phyloP scores from a whole-genome alignment of 2,797 vertebrate genomes.

The Erethizon dorsatum region DNA sequence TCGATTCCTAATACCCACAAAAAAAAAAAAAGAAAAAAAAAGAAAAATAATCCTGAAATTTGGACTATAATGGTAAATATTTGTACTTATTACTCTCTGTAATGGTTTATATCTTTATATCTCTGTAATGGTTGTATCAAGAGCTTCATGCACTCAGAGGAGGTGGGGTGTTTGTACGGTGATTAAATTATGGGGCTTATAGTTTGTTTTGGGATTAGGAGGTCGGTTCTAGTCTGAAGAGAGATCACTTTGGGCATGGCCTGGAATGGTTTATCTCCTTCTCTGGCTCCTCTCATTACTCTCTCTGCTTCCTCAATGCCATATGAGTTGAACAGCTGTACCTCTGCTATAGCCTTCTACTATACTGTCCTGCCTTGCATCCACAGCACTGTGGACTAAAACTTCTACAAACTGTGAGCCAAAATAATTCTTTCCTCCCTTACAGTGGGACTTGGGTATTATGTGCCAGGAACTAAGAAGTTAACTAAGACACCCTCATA shows the following conservation, averaged over 20 bases:
- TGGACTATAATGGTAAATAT: background rate
- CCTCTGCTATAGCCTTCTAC: background rate
- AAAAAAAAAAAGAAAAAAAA: no score
- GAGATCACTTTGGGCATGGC: background rate
- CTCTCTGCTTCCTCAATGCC: background rate
- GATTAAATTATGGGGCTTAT: background rate
- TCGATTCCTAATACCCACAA: no score
- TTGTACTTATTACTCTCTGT: background rate
- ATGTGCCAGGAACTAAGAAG: background rate
- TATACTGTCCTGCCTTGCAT: background rate
- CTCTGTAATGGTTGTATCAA: no score
- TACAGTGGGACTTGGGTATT: background rate
- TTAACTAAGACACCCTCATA: background rate
- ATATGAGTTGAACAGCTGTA: background rate
- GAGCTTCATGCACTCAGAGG: background rate
- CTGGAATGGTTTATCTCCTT: background rate
- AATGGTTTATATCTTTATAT: background rate
- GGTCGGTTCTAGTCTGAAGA: background rate
- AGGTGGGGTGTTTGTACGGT: background rate
- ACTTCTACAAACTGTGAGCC: background rate
- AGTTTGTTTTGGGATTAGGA: background rate
- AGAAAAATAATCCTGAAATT: no score
- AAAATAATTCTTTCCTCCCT: background rate
- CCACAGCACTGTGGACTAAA: background rate
- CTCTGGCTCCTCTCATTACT: background rate